Conservation (phyloP, 2,113 vertebrate genomes). For the Gobius niger region DNA sequence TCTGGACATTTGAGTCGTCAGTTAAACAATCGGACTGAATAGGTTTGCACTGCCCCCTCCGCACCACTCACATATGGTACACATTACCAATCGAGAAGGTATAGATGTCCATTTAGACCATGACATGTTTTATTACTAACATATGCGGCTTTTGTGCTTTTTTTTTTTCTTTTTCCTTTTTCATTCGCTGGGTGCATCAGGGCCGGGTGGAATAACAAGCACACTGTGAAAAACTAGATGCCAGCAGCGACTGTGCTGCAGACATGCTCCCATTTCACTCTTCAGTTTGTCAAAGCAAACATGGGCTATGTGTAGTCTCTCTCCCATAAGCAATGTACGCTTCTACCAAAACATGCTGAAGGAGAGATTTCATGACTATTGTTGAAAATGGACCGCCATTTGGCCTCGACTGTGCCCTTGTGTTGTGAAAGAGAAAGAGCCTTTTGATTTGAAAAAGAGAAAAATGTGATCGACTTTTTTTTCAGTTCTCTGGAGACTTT, state of each 20-base stretch:
- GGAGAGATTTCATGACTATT: constrained; percentile 5
- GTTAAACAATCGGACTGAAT: constrained; percentile 11
- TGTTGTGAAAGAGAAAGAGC: not conserved
- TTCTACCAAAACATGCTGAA: not conserved
- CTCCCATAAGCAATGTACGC: not conserved
- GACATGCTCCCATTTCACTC: constrained; percentile 1
- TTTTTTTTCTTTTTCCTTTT: constrained; percentile 20
- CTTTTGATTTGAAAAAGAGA: not conserved
- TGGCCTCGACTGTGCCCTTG: not conserved
- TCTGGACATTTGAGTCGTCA: not conserved
- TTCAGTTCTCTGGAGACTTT: too few species aligned
- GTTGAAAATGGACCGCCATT: not conserved
- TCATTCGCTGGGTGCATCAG: constrained; percentile 34
- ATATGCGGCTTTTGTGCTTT: constrained; percentile 56
- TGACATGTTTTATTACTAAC: constrained; percentile 68
- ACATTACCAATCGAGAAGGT: constrained; percentile 69
- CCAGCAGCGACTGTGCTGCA: constrained; percentile 20
- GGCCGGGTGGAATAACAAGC: constrained; percentile 35
- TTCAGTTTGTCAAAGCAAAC: constrained; percentile 14
- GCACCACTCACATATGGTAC: constrained; percentile 63
- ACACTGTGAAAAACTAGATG: constrained; percentile 34
- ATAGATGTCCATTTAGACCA: constrained; percentile 39
- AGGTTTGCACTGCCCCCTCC: constrained; percentile 50
- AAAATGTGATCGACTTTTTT: not conserved
- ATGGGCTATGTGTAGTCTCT: not conserved